Conservation (phyloP, 1,140 invertebrate genomes). For the Rhopalosiphum maidis region DNA sequence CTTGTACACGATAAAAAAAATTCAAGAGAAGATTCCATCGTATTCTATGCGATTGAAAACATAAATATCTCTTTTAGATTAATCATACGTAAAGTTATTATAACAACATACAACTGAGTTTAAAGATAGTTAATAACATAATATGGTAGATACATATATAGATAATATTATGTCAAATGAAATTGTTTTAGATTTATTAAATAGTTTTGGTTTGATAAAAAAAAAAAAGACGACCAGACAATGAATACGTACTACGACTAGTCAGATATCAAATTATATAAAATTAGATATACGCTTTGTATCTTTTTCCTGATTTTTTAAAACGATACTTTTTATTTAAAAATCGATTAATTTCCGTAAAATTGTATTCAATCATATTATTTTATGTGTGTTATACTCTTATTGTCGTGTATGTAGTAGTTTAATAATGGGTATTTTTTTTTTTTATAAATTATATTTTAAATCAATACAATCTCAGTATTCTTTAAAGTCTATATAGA, state of each 20-base stretch:
- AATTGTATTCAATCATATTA: neutral
- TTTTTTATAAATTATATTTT: neutral
- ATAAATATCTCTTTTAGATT: neutral
- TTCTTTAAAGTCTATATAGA: neutral
- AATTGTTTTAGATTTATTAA: neutral
- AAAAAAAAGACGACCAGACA: neutral
- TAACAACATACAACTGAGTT: neutral
- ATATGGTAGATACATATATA: no score
- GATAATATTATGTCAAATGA: neutral
- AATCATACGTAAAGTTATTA: neutral
- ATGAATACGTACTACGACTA: neutral
- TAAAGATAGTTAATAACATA: neutral
- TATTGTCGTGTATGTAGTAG: neutral
- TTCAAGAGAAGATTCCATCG: neutral
- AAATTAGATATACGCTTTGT: neutral
- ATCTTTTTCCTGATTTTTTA: neutral
- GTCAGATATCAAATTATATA: neutral
- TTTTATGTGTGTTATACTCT: neutral
- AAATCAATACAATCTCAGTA: neutral
- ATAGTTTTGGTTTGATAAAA: neutral
- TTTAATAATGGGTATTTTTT: conserved; percentile 15
- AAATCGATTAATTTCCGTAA: neutral
- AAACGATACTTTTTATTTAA: neutral
- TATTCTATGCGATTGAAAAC: neutral
- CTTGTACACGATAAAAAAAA: neutral